Evolutionary conservation across 2,888 invertebrate genomes (phyloP), one percentile per base, ranked within the genome.

Genomic region (Pristionchus entomophagus): DNA sequence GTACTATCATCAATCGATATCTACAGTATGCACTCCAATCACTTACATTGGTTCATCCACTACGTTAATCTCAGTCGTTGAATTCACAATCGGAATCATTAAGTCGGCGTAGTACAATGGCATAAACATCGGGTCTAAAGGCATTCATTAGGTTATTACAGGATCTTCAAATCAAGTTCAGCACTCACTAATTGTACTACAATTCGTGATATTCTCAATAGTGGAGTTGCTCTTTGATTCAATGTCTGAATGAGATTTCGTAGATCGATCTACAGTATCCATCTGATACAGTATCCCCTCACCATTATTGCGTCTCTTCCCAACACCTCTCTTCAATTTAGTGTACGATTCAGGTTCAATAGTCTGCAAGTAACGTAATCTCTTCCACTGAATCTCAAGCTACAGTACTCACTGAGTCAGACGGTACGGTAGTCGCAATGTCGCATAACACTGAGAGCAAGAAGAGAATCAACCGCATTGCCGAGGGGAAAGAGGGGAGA

Each of bases 381-480:
- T 22, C 0, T 45, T 14, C 45, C 45, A 6, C 45, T 10, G 45
- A 10, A 45, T 45, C n/a, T n/a, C 17, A 10, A n/a, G n/a, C n/a
- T 22, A 41, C 12, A 73, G 45, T 69, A 41, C 73, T 45, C 12
- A 73, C 73, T 26, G 41, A 73, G 73, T 73, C 19, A 73, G 73
- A 41, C 10, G 65, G 19, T 35, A 65, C 65, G 65, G 41, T 73
- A 45, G 73, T 73, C 41, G 73, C 26, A 41, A 73, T 8, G 73
- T 38, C 19, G 65, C 35, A 73, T 26, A 73, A 10, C 5, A n/a
- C 38, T 14, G 41, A 10, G 17, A 73, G 73, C 41, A 41, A 45
- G 73, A 73, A 4, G 73, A 73, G 26, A 35, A 41, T 26, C 41
- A 45, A 73, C 73, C 73, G 73, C 73, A 73, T 73, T 26, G 17